A percentile compares a stretch with the other conserved stretches of the same genome.
phyloP scores from a whole-genome alignment of 2,888 invertebrate genomes.

The Falcaria lacertinaria region DNA sequence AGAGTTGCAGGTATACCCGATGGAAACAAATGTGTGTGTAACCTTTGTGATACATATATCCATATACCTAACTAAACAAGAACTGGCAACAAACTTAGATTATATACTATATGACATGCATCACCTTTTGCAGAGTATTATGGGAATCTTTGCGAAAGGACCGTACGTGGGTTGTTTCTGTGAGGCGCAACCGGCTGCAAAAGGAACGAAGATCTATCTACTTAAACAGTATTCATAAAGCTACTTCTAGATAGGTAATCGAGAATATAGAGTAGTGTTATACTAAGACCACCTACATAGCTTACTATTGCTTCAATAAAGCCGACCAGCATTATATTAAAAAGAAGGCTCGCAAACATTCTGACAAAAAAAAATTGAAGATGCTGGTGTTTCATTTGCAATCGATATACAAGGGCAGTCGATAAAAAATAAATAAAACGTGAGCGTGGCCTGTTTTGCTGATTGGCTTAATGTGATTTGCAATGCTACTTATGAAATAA shows the following conservation, averaged over 20 bases:
- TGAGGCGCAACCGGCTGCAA: constrained; percentile 52
- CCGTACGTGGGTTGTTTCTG: constrained; percentile 45
- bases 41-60: too few relatives aligned
- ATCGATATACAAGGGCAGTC: constrained; percentile 5
- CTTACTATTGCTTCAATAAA: constrained; percentile 57
- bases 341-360: too few relatives aligned
- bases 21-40: too few relatives aligned
- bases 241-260: constrained; percentile 62
- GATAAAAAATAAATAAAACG: too few relatives aligned
- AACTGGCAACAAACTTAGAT: too few relatives aligned
- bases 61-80: too few relatives aligned
- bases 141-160: constrained; percentile 47
- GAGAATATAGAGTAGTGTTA: constrained; percentile 34
- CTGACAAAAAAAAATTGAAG: too few relatives aligned
- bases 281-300: constrained; percentile 44
- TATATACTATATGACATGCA: too few relatives aligned
- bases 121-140: constrained; percentile 53
- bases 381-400: background rate
- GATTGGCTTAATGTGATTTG: too few relatives aligned
- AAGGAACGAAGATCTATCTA: constrained; percentile 74
- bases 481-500: constrained; percentile 33
- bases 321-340: constrained; percentile 30
- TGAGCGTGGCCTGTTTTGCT: too few relatives aligned
- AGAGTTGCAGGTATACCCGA: too few relatives aligned
- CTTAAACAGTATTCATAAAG: constrained; percentile 74